These are phyloP conservation scores for Acrobasis repandana DNA, from an alignment of 2,888 invertebrate species.

Conservation along the genomic window DNA sequence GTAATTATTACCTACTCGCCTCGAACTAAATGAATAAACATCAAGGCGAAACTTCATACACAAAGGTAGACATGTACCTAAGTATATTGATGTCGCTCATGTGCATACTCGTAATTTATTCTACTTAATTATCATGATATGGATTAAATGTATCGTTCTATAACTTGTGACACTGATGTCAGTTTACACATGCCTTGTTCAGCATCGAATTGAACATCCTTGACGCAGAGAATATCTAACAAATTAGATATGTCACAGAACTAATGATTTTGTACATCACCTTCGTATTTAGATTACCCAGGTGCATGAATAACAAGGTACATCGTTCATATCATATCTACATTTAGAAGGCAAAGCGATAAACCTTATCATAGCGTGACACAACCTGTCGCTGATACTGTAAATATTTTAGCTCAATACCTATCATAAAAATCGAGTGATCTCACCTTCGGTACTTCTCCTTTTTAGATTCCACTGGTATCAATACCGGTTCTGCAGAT, in stretches of 20 bases:
- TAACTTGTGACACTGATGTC: not conserved
- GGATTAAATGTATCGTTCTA: not conserved
- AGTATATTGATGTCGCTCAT: not conserved
- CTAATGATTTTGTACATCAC: not conserved
- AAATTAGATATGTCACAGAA: not conserved
- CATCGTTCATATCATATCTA: constrained; percentile 52
- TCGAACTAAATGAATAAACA: constrained; percentile 73
- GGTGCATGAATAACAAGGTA: constrained; percentile 41
- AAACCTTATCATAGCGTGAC: constrained; percentile 63
- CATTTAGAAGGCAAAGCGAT: constrained; percentile 56
- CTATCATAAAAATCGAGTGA: constrained; percentile 41
- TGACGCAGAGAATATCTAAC: not conserved
- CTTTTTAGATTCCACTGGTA: constrained; percentile 76
- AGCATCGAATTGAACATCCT: not conserved
- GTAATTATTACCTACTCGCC: constrained; percentile 45
- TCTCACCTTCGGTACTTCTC: constrained; percentile 81
- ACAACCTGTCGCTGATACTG: constrained; percentile 62
- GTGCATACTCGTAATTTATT: not conserved
- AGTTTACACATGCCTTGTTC: not conserved
- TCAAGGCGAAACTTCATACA: constrained; percentile 70
- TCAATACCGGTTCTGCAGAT: constrained; percentile 66
- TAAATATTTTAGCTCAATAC: constrained; percentile 60
- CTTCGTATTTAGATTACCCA: not conserved
- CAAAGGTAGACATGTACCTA: constrained; percentile 19
- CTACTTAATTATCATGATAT: constrained; percentile 4